Conservation (phyloP, 2,797 vertebrate species). For the Stomatorhinus walkeri region DNA sequence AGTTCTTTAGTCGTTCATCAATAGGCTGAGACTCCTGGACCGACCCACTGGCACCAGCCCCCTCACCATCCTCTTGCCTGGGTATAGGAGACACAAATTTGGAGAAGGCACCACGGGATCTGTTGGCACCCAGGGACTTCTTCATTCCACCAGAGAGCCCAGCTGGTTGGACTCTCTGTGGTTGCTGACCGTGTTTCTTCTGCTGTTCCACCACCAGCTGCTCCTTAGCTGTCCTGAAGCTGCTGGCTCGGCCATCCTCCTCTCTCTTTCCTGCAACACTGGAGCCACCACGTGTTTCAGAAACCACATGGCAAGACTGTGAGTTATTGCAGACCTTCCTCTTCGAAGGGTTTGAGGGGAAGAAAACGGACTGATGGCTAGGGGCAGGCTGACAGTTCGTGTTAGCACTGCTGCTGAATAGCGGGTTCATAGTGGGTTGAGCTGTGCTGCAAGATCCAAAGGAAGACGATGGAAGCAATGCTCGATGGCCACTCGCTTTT, state of each 20-base stretch:
- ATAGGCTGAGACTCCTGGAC: slow-evolving; percentile 48
- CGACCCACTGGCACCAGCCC: background rate
- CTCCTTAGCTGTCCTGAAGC: slow-evolving; percentile 82
- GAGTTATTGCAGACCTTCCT: slow-evolving; percentile 62
- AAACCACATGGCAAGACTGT: slow-evolving; percentile 34
- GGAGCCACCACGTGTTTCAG: slow-evolving; percentile 36
- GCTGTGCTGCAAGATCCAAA: slow-evolving; percentile 22
- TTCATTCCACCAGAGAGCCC: slow-evolving; percentile 59
- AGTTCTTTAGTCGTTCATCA: slow-evolving; percentile 81
- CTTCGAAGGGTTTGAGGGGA: slow-evolving; percentile 59
- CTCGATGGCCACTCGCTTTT: slow-evolving; percentile 32
- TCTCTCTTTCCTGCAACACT: slow-evolving; percentile 32
- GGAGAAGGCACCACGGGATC: slow-evolving; percentile 73
- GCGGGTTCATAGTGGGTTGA: slow-evolving; percentile 40
- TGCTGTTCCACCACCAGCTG: slow-evolving; percentile 79
- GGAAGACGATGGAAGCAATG: slow-evolving; percentile 23
- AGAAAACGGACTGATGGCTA: slow-evolving; percentile 45
- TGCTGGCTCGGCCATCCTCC: slow-evolving; percentile 43
- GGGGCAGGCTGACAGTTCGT: slow-evolving; percentile 25
- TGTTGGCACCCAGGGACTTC: slow-evolving; percentile 82
- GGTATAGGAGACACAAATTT: slow-evolving; percentile 88
- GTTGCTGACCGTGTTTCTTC: slow-evolving; percentile 67
- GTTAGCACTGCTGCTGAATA: slow-evolving; percentile 51
- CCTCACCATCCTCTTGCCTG: slow-evolving; percentile 65
- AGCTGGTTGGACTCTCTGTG: slow-evolving; percentile 47